Evolutionary conservation across 1,140 invertebrate genomes (phyloP).

Genomic region (Ladona fulva): DNA sequence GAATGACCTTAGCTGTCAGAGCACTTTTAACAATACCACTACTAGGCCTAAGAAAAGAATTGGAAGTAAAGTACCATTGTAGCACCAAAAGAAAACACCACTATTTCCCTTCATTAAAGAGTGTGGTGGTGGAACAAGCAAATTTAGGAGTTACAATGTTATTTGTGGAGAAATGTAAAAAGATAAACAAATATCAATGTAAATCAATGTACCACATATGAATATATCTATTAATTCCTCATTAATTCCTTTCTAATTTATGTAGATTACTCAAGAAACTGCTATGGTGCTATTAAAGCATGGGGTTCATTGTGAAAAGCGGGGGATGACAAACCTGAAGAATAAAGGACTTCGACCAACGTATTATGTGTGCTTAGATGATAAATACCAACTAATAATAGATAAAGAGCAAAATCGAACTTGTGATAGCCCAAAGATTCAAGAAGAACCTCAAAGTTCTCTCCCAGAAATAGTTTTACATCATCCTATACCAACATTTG

Average conservation of each 20-base stretch:
- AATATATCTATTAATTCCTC: not conserved
- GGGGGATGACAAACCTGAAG: constrained; percentile 65
- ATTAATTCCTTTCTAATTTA: constrained; percentile 2
- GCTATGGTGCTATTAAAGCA: constrained; percentile 56
- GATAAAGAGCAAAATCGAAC: not conserved
- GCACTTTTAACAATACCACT: too few species aligned
- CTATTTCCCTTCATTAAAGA: not conserved
- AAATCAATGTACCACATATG: not conserved
- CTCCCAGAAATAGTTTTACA: not conserved
- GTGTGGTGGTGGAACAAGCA: too few species aligned
- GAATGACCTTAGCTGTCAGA: too few species aligned
- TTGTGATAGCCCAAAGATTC: not conserved
- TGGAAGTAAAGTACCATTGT: too few species aligned
- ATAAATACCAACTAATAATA: constrained; percentile 42
- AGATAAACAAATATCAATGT: not conserved
- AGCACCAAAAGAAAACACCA: not conserved
- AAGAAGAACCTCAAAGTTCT: not conserved
- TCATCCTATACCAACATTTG: not conserved
- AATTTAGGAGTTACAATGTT: not conserved
- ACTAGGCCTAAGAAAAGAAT: too few species aligned
- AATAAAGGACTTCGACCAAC: constrained; percentile 63
- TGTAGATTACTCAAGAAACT: constrained; percentile 61
- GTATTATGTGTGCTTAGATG: constrained; percentile 59
- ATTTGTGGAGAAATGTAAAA: not conserved
- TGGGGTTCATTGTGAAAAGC: constrained; percentile 55